phyloP scores from a whole-genome alignment of 2,797 vertebrate species.

The Eupleurogrammus muticus region DNA sequence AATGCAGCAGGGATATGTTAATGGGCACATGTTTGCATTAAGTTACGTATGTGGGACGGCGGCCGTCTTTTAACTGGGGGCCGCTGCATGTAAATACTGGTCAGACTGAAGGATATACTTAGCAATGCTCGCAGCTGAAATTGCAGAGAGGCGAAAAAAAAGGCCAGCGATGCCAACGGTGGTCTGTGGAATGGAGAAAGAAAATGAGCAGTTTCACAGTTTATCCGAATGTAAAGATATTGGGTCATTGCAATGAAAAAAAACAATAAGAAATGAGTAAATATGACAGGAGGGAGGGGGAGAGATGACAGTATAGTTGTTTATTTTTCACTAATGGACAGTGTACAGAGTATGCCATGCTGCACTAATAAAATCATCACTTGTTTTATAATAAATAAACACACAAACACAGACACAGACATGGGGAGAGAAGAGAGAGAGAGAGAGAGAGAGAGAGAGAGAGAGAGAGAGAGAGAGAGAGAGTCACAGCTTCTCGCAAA shows the following conservation, averaged over 20 bases:
- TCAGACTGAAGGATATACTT: conserved; percentile 50
- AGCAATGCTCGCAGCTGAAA: conserved; percentile 29
- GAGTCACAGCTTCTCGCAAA: conserved; percentile 35
- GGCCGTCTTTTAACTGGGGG: conserved; percentile 50
- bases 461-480: conserved; percentile 42
- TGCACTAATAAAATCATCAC: conserved; percentile 64
- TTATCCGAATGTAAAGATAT: conserved; percentile 11
- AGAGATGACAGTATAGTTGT: conserved; percentile 51
- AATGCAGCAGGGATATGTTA: conserved; percentile 65
- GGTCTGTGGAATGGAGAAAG: conserved; percentile 9
- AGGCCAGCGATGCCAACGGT: conserved; percentile 34
- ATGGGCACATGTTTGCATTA: conserved; percentile 49
- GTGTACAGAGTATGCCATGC: conserved; percentile 70
- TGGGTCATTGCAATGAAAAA: neutral
- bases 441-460: conserved; percentile 45
- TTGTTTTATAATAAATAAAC: conserved; percentile 80
- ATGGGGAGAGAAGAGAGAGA: conserved; percentile 37
- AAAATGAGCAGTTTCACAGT: neutral
- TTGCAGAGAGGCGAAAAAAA: conserved; percentile 33
- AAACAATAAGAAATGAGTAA: neutral
- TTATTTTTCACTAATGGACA: conserved; percentile 75
- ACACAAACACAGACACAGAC: conserved; percentile 59
- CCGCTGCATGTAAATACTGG: conserved; percentile 53
- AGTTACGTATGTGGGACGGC: conserved; percentile 28
- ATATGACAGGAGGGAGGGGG: conserved; percentile 16